phyloP scores from a whole-genome alignment of 2,888 invertebrate genomes.

The Tipula vernalis region DNA sequence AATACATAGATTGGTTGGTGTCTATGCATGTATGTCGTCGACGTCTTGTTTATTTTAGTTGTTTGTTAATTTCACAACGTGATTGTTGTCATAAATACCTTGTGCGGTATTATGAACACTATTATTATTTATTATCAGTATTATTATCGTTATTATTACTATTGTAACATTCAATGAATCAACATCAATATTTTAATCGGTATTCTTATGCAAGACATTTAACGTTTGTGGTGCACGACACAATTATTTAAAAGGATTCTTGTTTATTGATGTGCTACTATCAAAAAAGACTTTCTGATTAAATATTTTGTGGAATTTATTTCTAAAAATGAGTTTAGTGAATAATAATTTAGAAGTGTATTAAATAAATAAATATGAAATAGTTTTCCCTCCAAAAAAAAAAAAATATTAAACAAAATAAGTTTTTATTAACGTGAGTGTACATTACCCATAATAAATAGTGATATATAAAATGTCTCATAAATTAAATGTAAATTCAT shows the following conservation, averaged over 20 bases:
- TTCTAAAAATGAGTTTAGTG: background rate
- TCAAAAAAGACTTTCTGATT: background rate
- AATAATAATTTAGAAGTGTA: background rate
- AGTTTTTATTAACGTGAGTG: background rate
- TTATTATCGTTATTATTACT: background rate
- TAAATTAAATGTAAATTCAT: slow-evolving; percentile 18
- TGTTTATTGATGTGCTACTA: background rate
- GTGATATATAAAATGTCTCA: background rate
- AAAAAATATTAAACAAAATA: background rate
- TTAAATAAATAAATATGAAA: background rate
- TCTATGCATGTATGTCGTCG: background rate
- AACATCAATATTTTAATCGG: background rate
- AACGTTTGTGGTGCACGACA: background rate
- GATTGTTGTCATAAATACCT: background rate
- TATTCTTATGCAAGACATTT: background rate
- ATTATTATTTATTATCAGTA: background rate
- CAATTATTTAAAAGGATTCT: background rate
- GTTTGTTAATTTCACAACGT: background rate
- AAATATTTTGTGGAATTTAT: background rate
- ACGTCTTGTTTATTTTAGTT: background rate
- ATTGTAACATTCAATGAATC: background rate
- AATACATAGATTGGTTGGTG: background rate
- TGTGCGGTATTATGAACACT: background rate
- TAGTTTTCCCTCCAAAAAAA: background rate
- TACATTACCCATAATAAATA: background rate